Evolutionary conservation across 1,140 invertebrate genomes (phyloP).

Genomic region (Stenopsyche tienmushanensis): DNA sequence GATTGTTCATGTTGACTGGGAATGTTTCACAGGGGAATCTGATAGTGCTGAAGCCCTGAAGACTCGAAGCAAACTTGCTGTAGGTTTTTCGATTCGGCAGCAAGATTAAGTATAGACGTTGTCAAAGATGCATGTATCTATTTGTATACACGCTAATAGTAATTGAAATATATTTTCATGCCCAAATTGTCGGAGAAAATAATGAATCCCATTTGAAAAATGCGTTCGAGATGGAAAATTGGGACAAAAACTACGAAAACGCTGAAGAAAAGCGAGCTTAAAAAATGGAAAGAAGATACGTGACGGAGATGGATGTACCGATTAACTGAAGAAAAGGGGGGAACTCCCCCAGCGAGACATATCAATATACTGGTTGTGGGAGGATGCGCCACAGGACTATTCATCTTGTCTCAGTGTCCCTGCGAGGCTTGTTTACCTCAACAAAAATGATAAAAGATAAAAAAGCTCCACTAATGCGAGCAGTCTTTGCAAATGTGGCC

Average conservation of each 20-base stretch:
- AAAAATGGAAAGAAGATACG: constrained; percentile 40
- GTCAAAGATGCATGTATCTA: too few relatives aligned
- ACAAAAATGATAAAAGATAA: constrained; percentile 8
- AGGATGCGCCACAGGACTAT: constrained; percentile 4
- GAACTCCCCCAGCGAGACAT: constrained; percentile 28
- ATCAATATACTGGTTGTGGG: constrained; percentile 38
- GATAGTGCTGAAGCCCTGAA: too few relatives aligned
- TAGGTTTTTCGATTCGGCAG: too few relatives aligned
- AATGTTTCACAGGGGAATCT: too few relatives aligned
- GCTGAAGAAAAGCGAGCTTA: constrained; percentile 34
- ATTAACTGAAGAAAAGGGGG: constrained; percentile 35
- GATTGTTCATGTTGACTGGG: too few relatives aligned
- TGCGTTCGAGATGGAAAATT: constrained; percentile 23
- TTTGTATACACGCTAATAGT: too few relatives aligned
- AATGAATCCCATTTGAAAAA: too few relatives aligned
- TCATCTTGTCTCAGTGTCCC: constrained; percentile 14
- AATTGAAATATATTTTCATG: too few relatives aligned
- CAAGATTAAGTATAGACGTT: too few relatives aligned
- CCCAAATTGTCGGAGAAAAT: too few relatives aligned
- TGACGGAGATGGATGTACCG: constrained; percentile 41
- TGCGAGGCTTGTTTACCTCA: constrained; percentile 14
- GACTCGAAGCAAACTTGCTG: too few relatives aligned
- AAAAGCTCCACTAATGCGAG: constrained; percentile 1
- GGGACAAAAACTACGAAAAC: constrained; percentile 37
- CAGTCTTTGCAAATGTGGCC: constrained; percentile 4